Conservation (phyloP, 2,888 invertebrate species). For the Choristoneura rosaceana region DNA sequence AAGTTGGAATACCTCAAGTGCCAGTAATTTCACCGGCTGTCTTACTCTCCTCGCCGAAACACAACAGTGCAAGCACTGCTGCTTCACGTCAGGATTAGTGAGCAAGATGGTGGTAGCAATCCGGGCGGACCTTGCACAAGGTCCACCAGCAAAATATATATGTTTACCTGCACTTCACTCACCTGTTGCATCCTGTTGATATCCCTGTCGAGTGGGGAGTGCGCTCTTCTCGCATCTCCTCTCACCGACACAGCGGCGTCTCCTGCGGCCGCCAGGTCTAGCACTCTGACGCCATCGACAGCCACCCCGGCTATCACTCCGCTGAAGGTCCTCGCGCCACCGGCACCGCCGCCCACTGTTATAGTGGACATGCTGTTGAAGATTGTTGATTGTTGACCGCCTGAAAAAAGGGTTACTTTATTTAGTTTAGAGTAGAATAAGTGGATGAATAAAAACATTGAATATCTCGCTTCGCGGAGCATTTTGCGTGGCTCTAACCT, state of each 20-base stretch:
- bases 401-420: constrained; percentile 72
- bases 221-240: constrained; percentile 93
- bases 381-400: constrained; percentile 93
- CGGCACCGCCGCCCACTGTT: constrained; percentile 91
- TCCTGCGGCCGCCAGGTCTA: constrained; percentile 94
- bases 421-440: too few species aligned
- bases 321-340: constrained; percentile 91
- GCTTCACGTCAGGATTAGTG: too few species aligned
- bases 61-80: too few species aligned
- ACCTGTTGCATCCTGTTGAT: constrained; percentile 82
- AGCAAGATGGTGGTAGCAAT: too few species aligned
- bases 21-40: too few species aligned
- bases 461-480: too few species aligned
- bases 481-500: too few species aligned
- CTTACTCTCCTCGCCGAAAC: too few species aligned
- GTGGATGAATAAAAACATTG: too few species aligned
- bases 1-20: too few species aligned
- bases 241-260: constrained; percentile 91
- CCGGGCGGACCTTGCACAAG: too few species aligned
- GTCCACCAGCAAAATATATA: too few species aligned
- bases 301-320: constrained; percentile 96
- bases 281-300: constrained; percentile 92
- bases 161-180: background rate
- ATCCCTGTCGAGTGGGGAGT: constrained; percentile 90
- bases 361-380: constrained; percentile 97